phyloP scores from a whole-genome alignment of 2,797 vertebrate species.

The Serranus cabrilla region DNA sequence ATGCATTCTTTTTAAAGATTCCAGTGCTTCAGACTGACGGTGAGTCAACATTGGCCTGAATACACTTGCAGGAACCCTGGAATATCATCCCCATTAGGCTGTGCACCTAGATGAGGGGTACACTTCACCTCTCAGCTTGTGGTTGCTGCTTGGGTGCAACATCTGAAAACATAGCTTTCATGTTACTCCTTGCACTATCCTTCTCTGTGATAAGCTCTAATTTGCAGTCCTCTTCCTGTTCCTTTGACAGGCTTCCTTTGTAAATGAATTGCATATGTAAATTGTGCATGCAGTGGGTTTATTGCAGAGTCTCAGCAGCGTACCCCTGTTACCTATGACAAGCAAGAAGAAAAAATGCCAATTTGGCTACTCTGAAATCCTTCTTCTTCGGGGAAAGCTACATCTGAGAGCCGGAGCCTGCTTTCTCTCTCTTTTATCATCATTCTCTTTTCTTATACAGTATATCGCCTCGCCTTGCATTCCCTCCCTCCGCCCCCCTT shows the following conservation, averaged over 20 bases:
- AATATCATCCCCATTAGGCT: not conserved
- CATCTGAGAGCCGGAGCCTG: slow-evolving; percentile 64
- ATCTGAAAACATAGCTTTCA: slow-evolving; percentile 36
- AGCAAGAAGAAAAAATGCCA: slow-evolving; percentile 64
- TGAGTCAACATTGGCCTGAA: no score
- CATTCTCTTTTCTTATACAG: slow-evolving; percentile 43
- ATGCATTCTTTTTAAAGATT: no score
- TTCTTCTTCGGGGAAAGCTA: slow-evolving; percentile 61
- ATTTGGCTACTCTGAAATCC: slow-evolving; percentile 77
- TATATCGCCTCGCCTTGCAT: slow-evolving; percentile 49
- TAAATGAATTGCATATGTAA: slow-evolving; percentile 59
- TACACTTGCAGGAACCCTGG: no score
- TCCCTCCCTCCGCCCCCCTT: slow-evolving; percentile 50
- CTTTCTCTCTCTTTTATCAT: slow-evolving; percentile 59
- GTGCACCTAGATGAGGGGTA: not conserved
- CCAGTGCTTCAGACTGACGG: no score
- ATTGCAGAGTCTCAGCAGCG: slow-evolving; percentile 58
- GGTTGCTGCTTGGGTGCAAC: slow-evolving; percentile 2
- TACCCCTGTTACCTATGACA: slow-evolving; percentile 63
- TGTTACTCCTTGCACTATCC: slow-evolving; percentile 11
- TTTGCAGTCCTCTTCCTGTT: slow-evolving; percentile 44
- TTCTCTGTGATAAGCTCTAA: slow-evolving; percentile 45
- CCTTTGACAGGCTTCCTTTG: slow-evolving; percentile 60
- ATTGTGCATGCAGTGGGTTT: slow-evolving; percentile 58
- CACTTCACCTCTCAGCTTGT: slow-evolving; percentile 14